Conservation (phyloP, 2,113 vertebrate genomes). For the Paraplagusia blochii region DNA sequence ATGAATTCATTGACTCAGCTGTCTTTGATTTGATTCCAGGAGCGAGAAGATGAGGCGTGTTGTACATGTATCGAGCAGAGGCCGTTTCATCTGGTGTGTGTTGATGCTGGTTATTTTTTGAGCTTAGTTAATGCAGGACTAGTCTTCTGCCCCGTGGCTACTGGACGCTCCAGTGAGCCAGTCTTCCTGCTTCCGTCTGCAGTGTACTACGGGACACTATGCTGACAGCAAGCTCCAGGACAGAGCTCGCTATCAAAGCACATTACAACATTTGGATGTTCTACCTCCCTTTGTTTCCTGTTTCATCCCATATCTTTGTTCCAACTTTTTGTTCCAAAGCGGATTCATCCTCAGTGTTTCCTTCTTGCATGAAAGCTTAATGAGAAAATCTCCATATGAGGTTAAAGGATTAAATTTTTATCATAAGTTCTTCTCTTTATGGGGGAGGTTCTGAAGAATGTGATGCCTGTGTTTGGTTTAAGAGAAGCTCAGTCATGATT, state of each 20-base stretch:
- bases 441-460: no score
- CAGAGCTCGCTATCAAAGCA: slow-evolving; percentile 32
- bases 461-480: no score
- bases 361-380: no score
- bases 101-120: slow-evolving; percentile 4
- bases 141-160: not conserved
- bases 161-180: not conserved
- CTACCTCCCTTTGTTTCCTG: not conserved
- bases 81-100: slow-evolving; percentile 4
- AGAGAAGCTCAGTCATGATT: no score
- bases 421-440: no score
- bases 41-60: slow-evolving; percentile 11
- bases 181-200: slow-evolving; percentile 1
- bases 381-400: no score
- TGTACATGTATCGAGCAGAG: slow-evolving; percentile 30
- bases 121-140: not conserved
- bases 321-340: not conserved
- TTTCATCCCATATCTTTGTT: not conserved
- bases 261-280: not conserved
- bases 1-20: no score
- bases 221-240: slow-evolving; percentile 38
- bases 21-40: slow-evolving; percentile 28
- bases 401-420: no score
- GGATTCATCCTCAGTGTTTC: no score
- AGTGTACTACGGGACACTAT: slow-evolving; percentile 30